Base-by-base conservation (phyloP, 2,113 vertebrate species). In the Gallinago media region DNA sequence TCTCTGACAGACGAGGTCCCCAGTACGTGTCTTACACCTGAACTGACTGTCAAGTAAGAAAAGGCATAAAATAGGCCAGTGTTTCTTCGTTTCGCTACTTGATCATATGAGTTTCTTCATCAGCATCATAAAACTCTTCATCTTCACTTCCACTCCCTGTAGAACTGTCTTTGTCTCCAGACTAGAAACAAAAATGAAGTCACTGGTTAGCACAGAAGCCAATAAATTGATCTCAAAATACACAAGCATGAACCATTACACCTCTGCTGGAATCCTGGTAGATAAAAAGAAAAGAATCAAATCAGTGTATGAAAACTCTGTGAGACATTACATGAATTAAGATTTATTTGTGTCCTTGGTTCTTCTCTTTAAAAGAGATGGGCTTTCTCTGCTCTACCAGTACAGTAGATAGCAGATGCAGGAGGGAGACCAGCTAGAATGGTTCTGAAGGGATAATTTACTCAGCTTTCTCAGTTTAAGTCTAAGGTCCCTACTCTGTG, bases 71-170 rank as follows among this genome's bases (percentile, higher is more conserved):
- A 55, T 8, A 77, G 31, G 61, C 40, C 44, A 74, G 47, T 3
- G 15, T 47, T 82, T 80, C 88, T 88, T 97, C 95, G 85, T 65
- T 59, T 55, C 62, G 34, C 97, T 97, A 98, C 85, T 98, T 98
- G 86, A 98, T 98, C 98, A 98, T 98, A 40, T 98, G 98, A 22
- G 98, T 98, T 88, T 98, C 98, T 96, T 98, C 98, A 68, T 98
- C 70, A 2, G 98, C 98, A 66, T 98, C 98, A 32, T 97, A 98
- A 44, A 98, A 98, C 55, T 98, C 98, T 52, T 98, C 98, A 87
- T 98, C 98, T 91, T 98, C 98, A 54, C 97, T 98, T 86, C 94
- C 98, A 15, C 97, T 98, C 42, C 88, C 97, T 22, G 79, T 18
- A 36, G 93, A 83, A 66, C 95, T 92, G 42, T 97, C 96, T 84